Evolutionary conservation across 2,888 invertebrate genomes (phyloP).

Genomic region (Tetanocera ferruginea): DNA sequence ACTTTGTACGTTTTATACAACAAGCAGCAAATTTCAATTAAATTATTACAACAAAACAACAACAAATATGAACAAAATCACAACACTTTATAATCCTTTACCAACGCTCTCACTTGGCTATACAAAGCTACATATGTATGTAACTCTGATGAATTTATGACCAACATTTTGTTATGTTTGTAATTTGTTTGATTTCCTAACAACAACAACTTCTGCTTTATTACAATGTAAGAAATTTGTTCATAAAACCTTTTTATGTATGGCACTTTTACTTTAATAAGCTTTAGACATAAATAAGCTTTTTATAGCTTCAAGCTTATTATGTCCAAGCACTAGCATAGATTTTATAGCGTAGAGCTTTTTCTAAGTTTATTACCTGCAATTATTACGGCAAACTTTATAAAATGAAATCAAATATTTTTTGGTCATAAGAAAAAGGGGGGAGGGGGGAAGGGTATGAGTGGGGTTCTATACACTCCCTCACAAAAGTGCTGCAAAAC

Average conservation of each 20-base stretch:
- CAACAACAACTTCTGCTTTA: neutral
- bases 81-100: too few relatives aligned
- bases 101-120: too few relatives aligned
- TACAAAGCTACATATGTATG: too few relatives aligned
- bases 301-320: too few relatives aligned
- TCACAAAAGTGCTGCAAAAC: neutral
- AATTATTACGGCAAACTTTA: neutral
- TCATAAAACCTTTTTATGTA: neutral
- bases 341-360: neutral
- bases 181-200: neutral
- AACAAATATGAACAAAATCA: too few relatives aligned
- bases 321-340: too few relatives aligned
- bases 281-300: neutral
- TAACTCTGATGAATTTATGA: neutral
- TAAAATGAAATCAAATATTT: neutral
- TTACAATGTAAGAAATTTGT: neutral
- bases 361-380: neutral
- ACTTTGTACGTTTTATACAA: neutral
- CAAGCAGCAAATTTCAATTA: neutral
- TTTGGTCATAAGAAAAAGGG: neutral
- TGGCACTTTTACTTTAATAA: neutral
- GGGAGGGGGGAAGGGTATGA: too few relatives aligned
- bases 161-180: conserved; percentile 8
- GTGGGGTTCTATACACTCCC: too few relatives aligned
- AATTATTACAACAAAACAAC: neutral